These are phyloP conservation scores for Elegia similella DNA, from an alignment of 2,888 invertebrate genomes.

Conservation along the genomic window DNA sequence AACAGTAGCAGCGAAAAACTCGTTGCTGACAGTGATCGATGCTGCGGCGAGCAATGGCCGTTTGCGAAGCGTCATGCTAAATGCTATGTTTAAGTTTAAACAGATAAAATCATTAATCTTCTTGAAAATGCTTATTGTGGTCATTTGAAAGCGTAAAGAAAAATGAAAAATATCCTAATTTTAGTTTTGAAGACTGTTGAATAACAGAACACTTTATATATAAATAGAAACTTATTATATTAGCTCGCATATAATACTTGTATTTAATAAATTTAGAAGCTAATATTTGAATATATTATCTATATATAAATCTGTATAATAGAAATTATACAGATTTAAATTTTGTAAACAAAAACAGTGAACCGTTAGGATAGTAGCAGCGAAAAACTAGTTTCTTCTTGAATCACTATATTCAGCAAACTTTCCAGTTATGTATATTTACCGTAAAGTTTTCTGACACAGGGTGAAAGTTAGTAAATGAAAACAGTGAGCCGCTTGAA, in stretches of 20 bases:
- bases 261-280: slow-evolving; percentile 25
- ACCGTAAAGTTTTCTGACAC: slow-evolving; percentile 65
- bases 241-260: no score
- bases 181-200: no score
- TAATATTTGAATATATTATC: no score
- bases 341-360: slow-evolving; percentile 61
- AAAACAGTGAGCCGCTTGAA: slow-evolving; percentile 55
- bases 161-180: no score
- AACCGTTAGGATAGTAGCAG: slow-evolving; percentile 52
- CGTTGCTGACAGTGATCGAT: slow-evolving; percentile 75
- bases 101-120: no score
- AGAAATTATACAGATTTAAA: slow-evolving; percentile 65
- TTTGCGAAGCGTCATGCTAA: slow-evolving; percentile 41
- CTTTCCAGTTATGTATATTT: slow-evolving; percentile 51
- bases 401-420: neutral
- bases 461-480: slow-evolving; percentile 67
- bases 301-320: no score
- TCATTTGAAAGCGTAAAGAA: no score
- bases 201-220: no score
- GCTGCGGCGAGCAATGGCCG: slow-evolving; percentile 44
- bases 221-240: no score
- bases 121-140: no score
- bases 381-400: slow-evolving; percentile 75
- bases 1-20: slow-evolving; percentile 66
- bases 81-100: no score